phyloP scores from a whole-genome alignment of 2,113 vertebrate species.

The Sinosuthora webbiana region DNA sequence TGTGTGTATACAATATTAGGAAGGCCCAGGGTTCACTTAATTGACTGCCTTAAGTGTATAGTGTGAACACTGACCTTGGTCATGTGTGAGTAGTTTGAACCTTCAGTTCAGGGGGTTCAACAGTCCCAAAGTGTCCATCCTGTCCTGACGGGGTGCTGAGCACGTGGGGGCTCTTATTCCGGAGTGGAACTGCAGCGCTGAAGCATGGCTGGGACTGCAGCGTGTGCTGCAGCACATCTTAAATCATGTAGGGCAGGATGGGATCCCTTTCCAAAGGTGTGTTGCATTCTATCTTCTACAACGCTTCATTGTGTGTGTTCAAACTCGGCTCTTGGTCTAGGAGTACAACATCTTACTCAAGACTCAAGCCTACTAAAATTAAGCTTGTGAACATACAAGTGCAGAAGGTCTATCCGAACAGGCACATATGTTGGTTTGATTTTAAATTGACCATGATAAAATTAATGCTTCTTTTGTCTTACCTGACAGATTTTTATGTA shows the following conservation, averaged over 20 bases:
- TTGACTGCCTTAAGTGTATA: not conserved
- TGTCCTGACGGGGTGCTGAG: not conserved
- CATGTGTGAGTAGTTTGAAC: not conserved
- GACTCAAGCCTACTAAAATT: not conserved
- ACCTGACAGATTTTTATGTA: not conserved
- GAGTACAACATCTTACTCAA: not conserved
- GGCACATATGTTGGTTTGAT: not conserved
- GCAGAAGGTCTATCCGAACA: not conserved
- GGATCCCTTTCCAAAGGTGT: not conserved
- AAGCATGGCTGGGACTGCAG: not conserved
- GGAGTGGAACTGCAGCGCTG: rapidly evolving
- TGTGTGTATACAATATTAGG: not conserved
- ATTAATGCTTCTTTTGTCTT: not conserved
- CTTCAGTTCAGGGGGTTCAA: not conserved
- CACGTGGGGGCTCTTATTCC: rapidly evolving
- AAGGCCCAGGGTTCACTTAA: not conserved
- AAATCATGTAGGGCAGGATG: not conserved
- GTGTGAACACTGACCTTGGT: not conserved
- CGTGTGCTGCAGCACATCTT: not conserved
- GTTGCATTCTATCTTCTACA: not conserved
- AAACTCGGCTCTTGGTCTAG: not conserved
- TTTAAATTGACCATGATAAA: not conserved
- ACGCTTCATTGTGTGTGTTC: not conserved
- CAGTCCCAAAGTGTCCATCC: not conserved
- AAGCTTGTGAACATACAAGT: rapidly evolving